A percentile compares a stretch with the other conserved stretches of the same genome.
Evolutionary conservation across 37 sponge, comb jelly and placozoan genomes (phyloP).

Genomic region (Chondrosia reniformis): DNA sequence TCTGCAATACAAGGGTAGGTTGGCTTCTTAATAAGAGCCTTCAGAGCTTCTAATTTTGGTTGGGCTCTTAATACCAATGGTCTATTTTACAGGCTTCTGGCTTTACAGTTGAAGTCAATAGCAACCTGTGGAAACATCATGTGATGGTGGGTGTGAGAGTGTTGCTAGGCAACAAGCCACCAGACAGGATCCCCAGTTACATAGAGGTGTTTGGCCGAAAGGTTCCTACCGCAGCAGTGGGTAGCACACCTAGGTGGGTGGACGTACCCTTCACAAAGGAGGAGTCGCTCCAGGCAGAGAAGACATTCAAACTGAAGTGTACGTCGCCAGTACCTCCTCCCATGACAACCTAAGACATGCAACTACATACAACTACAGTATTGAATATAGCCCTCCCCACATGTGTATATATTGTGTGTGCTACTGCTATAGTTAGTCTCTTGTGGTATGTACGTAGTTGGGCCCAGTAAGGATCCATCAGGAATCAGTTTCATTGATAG

Average conservation of each 20-base stretch:
- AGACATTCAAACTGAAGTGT: constrained; percentile 70
- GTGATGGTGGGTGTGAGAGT: constrained; percentile 80
- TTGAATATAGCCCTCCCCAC: no score
- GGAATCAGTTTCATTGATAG: constrained; percentile 73
- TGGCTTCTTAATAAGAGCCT: no score
- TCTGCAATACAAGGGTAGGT: constrained; percentile 63
- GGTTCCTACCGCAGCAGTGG: constrained; percentile 10
- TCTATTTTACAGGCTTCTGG: constrained; percentile 63
- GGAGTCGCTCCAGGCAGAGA: constrained; percentile 71
- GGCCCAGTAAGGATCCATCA: constrained; percentile 74
- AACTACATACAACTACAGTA: no score
- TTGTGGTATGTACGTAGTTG: no score
- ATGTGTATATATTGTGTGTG: no score
- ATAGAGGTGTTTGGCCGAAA: constrained; percentile 72
- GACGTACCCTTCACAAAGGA: constrained; percentile 85
- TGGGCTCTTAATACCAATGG: not conserved
- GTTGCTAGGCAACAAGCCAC: constrained; percentile 57
- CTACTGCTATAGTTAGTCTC: no score
- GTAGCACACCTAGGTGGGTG: constrained; percentile 64
- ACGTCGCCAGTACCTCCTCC: no score
- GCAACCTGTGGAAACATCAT: constrained; percentile 22
- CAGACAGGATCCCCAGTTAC: constrained; percentile 63
- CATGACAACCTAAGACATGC: no score
- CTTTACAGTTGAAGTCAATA: constrained; percentile 72
- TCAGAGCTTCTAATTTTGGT: not conserved